These are phyloP conservation scores for Coptotermes formosanus DNA, from an alignment of 1,140 invertebrate species.

Conservation along the genomic window DNA sequence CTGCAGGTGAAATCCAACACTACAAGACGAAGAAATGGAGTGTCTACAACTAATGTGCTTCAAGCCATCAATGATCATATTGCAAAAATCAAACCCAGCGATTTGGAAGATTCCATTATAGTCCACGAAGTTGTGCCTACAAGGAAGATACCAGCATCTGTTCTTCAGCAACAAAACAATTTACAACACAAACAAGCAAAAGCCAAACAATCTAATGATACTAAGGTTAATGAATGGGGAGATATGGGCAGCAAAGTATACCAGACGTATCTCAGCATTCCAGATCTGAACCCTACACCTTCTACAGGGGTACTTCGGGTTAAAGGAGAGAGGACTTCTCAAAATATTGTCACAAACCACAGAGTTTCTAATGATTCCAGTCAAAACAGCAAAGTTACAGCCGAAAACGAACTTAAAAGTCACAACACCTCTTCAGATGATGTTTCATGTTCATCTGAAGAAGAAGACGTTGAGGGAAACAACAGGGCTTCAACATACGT, in stretches of 20 bases:
- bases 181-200: neutral
- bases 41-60: slow-evolving; percentile 17
- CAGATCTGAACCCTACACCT: neutral
- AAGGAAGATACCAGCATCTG: slow-evolving; percentile 2
- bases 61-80: slow-evolving; percentile 27
- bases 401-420: neutral
- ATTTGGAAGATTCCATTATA: slow-evolving; percentile 28
- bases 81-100: slow-evolving; percentile 21
- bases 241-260: neutral
- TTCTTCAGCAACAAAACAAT: neutral
- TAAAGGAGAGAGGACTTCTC: neutral
- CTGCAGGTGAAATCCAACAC: neutral
- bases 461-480: neutral
- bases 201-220: neutral
- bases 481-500: neutral
- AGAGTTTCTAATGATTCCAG: neutral
- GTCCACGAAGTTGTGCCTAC: slow-evolving; percentile 27
- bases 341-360: neutral
- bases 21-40: neutral
- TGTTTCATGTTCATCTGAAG: neutral
- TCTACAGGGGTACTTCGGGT: neutral
- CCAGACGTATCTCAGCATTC: neutral
- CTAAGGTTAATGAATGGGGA: neutral
- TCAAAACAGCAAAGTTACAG: neutral
- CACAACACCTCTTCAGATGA: neutral